Evolutionary conservation across 2,113 vertebrate genomes (phyloP).

Genomic region (Cyprinodon brontotheroides): DNA sequence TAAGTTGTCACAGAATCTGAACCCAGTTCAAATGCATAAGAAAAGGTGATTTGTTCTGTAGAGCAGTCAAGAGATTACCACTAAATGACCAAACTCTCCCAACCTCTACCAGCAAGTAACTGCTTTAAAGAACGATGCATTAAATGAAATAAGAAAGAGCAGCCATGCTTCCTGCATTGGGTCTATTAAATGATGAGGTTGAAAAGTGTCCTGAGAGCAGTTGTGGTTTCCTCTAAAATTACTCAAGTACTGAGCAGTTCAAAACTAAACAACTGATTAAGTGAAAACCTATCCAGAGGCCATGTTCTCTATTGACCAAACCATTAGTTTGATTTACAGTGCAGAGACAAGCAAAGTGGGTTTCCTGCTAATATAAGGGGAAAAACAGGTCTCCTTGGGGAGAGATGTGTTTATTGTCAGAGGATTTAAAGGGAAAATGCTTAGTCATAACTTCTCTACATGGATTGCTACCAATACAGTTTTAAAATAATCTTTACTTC

Average conservation of each 20-base stretch:
- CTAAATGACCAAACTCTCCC: no score
- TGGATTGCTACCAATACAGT: no score
- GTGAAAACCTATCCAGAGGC: conserved; percentile 10
- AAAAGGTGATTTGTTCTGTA: no score
- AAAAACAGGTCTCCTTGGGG: not conserved
- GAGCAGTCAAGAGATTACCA: no score
- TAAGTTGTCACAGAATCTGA: no score
- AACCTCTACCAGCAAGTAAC: not conserved
- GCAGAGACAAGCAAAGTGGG: conserved; percentile 16
- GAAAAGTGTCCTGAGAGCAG: not conserved
- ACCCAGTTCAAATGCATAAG: no score
- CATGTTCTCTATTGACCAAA: conserved; percentile 16
- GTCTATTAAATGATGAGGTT: not conserved
- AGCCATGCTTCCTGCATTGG: not conserved
- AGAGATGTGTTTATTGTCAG: not conserved
- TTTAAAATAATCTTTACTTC: not conserved
- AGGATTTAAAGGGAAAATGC: not conserved
- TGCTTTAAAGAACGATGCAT: not conserved
- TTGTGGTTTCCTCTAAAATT: not conserved
- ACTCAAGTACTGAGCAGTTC: not conserved
- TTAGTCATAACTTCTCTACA: not conserved
- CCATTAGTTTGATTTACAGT: conserved; percentile 28
- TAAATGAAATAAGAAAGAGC: not conserved
- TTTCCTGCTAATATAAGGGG: not conserved
- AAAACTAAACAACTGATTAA: conserved; percentile 14